Percentiles rank a stretch among this genome's conserved stretches.
phyloP scores from a whole-genome alignment of 2,797 vertebrate species.

The Chelon auratus region DNA sequence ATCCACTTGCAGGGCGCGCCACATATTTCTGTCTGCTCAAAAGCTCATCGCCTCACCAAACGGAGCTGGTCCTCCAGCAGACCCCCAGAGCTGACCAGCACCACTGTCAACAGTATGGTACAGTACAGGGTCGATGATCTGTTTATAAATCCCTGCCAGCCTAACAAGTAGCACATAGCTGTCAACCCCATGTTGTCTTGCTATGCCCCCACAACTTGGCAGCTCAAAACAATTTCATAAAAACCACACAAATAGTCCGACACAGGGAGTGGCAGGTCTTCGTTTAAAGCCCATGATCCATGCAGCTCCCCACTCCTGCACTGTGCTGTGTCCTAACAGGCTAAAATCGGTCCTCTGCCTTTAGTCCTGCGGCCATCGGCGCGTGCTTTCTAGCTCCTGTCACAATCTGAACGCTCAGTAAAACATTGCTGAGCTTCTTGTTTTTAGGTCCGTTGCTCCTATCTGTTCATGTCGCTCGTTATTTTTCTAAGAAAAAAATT shows the following conservation, averaged over 20 bases:
- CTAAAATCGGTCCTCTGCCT: constrained; percentile 7
- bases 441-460: neutral
- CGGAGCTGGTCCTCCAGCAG: neutral
- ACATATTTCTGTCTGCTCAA: neutral
- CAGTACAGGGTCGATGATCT: too few species aligned
- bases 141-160: neutral
- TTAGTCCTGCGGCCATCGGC: constrained; percentile 11
- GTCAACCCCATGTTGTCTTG: constrained; percentile 1
- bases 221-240: constrained; percentile 26
- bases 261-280: constrained; percentile 36
- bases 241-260: constrained; percentile 26
- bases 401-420: neutral
- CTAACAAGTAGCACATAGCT: constrained; percentile 7
- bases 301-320: constrained; percentile 5
- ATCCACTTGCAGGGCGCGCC: neutral
- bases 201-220: constrained; percentile 17
- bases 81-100: neutral
- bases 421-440: neutral
- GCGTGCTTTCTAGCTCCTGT: neutral
- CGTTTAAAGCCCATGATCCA: constrained; percentile 27
- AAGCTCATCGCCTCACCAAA: neutral
- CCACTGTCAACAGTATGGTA: neutral
- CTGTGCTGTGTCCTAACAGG: constrained; percentile 7
- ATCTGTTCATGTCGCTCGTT: neutral
- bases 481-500: constrained; percentile 8